Evolutionary conservation across 2,113 vertebrate species (phyloP).

Genomic region (Choloepus hoffmanni): DNA sequence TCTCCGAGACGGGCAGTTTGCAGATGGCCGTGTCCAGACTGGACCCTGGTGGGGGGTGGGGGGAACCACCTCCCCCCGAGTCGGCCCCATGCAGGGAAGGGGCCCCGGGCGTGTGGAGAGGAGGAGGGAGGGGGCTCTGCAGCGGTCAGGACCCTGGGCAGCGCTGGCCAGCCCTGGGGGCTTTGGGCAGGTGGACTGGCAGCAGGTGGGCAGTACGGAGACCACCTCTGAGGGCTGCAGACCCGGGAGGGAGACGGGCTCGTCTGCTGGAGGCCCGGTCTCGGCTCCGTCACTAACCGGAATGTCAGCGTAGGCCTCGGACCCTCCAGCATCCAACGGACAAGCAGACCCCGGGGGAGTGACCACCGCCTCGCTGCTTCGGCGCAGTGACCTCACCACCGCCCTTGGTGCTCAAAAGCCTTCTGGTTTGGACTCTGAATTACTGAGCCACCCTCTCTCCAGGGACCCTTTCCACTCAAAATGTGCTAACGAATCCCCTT

Average conservation of each 20-base stretch:
- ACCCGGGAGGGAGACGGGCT: neutral
- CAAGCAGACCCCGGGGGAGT: fast-evolving
- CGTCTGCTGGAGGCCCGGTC: neutral
- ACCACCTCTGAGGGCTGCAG: neutral
- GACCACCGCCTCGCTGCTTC: neutral
- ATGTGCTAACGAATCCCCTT: no score
- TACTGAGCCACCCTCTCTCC: fast-evolving
- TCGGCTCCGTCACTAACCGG: neutral
- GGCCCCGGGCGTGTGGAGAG: neutral
- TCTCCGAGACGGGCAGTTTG: neutral
- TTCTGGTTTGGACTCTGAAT: neutral
- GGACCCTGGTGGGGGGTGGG: neutral
- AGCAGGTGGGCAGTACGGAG: neutral
- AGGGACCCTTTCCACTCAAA: neutral
- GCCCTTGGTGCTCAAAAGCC: no score
- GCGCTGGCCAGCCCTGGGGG: fast-evolving
- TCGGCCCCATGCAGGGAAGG: neutral
- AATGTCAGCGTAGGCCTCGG: neutral
- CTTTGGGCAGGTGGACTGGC: no score
- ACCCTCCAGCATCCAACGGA: neutral
- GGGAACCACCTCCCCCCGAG: neutral
- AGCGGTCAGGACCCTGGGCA: neutral
- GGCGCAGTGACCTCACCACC: fast-evolving
- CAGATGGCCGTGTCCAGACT: neutral
- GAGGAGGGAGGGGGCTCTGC: fast-evolving